Evolutionary conservation across 2,797 vertebrate species (phyloP).

Genomic region (Urophycis tenuis): DNA sequence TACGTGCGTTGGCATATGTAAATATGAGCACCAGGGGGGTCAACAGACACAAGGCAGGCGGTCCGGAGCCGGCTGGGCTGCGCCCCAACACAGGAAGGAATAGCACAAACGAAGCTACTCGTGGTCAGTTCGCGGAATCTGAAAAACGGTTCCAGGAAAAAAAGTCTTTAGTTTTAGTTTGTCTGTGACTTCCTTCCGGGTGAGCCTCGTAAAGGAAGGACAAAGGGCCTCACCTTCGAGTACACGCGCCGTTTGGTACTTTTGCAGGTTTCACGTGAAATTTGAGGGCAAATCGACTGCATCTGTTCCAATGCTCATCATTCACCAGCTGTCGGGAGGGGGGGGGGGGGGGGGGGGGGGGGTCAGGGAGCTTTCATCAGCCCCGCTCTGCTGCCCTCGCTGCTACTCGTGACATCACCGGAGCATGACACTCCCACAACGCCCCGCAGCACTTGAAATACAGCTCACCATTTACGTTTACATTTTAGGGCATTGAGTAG

Average conservation of each 20-base stretch:
- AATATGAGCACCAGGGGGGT: slow-evolving; percentile 29
- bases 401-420: neutral
- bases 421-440: neutral
- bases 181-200: neutral
- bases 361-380: too few relatives aligned
- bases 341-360: too few relatives aligned
- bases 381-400: too few relatives aligned
- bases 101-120: neutral
- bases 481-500: too few relatives aligned
- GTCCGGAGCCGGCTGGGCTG: neutral
- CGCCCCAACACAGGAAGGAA: slow-evolving; percentile 27
- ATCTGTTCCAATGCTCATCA: too few relatives aligned
- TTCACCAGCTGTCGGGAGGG: too few relatives aligned
- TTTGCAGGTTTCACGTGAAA: neutral
- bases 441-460: neutral
- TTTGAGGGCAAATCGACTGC: too few relatives aligned
- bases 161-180: neutral
- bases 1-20: slow-evolving; percentile 13
- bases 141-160: neutral
- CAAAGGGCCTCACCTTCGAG: neutral
- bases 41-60: slow-evolving; percentile 23
- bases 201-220: neutral
- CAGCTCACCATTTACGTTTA: too few relatives aligned
- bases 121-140: slow-evolving; percentile 12
- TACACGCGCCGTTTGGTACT: neutral